Evolutionary conservation across 2,113 vertebrate species (phyloP).

Genomic region (Anhinga anhinga): DNA sequence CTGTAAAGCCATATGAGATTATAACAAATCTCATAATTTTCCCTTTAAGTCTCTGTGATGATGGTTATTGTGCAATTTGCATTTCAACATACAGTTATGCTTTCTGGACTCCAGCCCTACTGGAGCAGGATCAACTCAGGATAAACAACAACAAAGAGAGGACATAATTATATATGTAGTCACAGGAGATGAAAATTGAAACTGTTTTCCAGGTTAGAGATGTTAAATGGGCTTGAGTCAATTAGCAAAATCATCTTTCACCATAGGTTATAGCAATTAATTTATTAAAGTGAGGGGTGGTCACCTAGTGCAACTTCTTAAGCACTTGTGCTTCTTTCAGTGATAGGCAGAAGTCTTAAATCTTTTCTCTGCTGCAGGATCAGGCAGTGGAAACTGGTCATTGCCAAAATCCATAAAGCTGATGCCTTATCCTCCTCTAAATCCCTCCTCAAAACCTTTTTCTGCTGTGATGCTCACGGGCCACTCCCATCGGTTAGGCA

Average conservation of each 20-base stretch:
- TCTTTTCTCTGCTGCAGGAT: not conserved
- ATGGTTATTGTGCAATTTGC: slow-evolving; percentile 16
- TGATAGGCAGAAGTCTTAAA: not conserved
- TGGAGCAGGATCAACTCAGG: slow-evolving; percentile 4
- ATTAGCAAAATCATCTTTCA: slow-evolving; percentile 11
- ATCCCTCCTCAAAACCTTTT: not conserved
- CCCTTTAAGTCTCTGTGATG: not conserved
- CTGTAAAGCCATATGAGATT: not conserved
- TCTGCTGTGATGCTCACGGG: not conserved
- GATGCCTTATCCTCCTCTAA: not conserved
- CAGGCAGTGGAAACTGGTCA: not conserved
- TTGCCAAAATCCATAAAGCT: not conserved
- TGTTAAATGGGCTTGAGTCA: not conserved
- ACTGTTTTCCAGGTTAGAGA: not conserved
- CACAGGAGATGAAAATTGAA: slow-evolving; percentile 17
- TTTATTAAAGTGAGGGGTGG: not conserved
- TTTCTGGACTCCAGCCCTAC: slow-evolving; percentile 14
- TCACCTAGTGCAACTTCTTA: not conserved
- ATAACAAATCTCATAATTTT: not conserved
- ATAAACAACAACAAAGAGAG: slow-evolving; percentile 33
- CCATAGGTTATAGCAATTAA: not conserved
- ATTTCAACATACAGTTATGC: slow-evolving; percentile 17
- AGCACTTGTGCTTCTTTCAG: not conserved
- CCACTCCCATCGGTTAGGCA: slow-evolving; percentile 20
- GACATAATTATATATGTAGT: slow-evolving; percentile 12